Base-by-base conservation (phyloP, 2,113 vertebrate species). In the Sinocyclocheilus grahami region DNA sequence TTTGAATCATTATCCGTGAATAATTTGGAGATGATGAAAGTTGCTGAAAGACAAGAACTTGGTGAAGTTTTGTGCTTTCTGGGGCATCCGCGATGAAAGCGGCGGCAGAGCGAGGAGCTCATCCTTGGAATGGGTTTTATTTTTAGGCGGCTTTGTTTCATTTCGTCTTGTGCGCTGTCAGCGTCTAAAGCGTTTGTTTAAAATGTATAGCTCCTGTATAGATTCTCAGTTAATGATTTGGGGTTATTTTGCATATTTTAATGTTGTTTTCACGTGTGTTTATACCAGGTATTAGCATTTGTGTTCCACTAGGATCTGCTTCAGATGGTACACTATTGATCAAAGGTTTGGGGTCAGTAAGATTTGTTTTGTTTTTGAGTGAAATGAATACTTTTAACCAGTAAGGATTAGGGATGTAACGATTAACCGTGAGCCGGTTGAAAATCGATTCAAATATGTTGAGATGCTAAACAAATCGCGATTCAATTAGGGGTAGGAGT, bases 11-110 rank as follows among this genome's bases (percentile, higher is more conserved):
- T 74, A 65, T 24, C 8, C 3, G 18, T 39, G 84, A 85, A 82
- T 72, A 58, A 72, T 77, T 51, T 81, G 7, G 67, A 85, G 62
- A 83, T 88, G 87, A 88, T 88, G 84, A 88, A 87, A 86, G 86
- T 75, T 48, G 27, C 46, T 87, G 86, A 82, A 89, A 83, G 85
- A 37, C 55, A 76, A 65, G 81, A 85, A 84, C 80, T 18, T 86
- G 65, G 65, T 46, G 48, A 81, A 62, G 80, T 53, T 69, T 63
- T 58, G 24, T 48, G 13, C 16, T 85, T 85, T 53, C 71, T 78
- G 60, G 33, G 87, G 48, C 78, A 24, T 24, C 4, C 0, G 8
- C 11, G 14, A 85, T 67, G 77, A 72, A 80, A 55, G 37, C 8
- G 24, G 3, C 20, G 16, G 3, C 20, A 12, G 9, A 30, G 14